Conservation (phyloP, 1,140 invertebrate species). For the Trinorchestia longiramus region DNA sequence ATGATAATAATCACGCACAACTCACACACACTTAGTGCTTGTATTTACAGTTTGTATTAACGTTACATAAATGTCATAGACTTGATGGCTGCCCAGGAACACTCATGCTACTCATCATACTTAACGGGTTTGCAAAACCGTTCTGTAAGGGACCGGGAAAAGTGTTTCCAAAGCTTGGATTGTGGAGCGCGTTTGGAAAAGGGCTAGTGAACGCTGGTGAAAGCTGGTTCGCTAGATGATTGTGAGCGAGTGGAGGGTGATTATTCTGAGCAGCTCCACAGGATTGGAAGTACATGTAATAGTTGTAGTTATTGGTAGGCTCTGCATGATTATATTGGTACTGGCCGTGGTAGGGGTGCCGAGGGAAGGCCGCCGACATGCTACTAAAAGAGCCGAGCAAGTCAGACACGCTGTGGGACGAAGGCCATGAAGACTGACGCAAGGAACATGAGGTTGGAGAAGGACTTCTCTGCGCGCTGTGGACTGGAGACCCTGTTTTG, state of each 20-base stretch:
- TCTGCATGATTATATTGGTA: slow-evolving; percentile 58
- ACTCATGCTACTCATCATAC: slow-evolving; percentile 59
- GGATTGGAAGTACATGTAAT: slow-evolving; percentile 66
- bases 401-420: slow-evolving; percentile 80
- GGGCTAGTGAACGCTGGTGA: slow-evolving; percentile 59
- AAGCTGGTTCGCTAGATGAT: slow-evolving; percentile 57
- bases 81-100: slow-evolving; percentile 23
- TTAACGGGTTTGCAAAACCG: slow-evolving; percentile 57
- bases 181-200: slow-evolving; percentile 59
- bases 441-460: slow-evolving; percentile 69
- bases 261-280: slow-evolving; percentile 60
- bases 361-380: slow-evolving; percentile 53
- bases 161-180: slow-evolving; percentile 56
- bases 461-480: slow-evolving; percentile 12
- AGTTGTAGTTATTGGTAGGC: slow-evolving; percentile 65
- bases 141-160: slow-evolving; percentile 56
- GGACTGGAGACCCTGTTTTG: background rate
- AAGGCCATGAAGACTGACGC: slow-evolving; percentile 72
- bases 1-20: background rate
- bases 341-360: slow-evolving; percentile 56
- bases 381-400: slow-evolving; percentile 74
- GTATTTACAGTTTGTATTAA: background rate
- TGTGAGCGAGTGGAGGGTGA: slow-evolving; percentile 58
- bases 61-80: slow-evolving; percentile 16
- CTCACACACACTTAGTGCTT: background rate